Conservation (phyloP, 2,888 invertebrate genomes). For the Agrotis segetum region DNA sequence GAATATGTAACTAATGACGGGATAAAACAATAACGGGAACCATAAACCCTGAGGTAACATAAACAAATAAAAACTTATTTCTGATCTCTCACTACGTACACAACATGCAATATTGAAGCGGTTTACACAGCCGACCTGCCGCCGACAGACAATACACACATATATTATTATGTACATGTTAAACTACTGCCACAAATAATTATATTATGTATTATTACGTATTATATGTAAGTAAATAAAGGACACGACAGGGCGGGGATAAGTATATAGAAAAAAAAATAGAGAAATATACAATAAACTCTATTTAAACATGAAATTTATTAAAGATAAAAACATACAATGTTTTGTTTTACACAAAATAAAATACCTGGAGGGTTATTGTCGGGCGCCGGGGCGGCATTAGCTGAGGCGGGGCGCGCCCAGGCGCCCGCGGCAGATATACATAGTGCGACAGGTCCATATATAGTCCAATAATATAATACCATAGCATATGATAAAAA, state of each 20-base stretch:
- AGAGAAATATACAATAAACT: constrained; percentile 90
- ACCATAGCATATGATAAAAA: constrained; percentile 88
- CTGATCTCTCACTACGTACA: constrained; percentile 79
- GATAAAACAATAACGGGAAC: constrained; percentile 81
- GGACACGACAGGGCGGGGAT: constrained; percentile 82
- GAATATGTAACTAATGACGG: constrained; percentile 74
- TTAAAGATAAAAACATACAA: constrained; percentile 91
- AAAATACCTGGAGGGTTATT: constrained; percentile 88
- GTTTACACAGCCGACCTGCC: constrained; percentile 83
- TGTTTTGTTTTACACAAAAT: constrained; percentile 90
- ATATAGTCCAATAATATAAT: constrained; percentile 89
- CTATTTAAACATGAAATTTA: constrained; percentile 91
- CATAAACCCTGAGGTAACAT: constrained; percentile 83
- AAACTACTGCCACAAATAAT: constrained; percentile 89
- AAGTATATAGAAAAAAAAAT: constrained; percentile 87
- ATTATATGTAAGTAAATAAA: constrained; percentile 86
- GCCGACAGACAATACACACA: constrained; percentile 81
- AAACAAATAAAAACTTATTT: constrained; percentile 89
- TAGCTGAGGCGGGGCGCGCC: constrained; percentile 72
- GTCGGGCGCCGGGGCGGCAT: constrained; percentile 74
- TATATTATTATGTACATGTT: constrained; percentile 82
- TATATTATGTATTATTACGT: constrained; percentile 77
- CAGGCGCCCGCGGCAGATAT: constrained; percentile 74
- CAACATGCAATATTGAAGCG: constrained; percentile 88
- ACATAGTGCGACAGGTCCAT: constrained; percentile 89